These are phyloP conservation scores for Scotopteryx bipunctaria DNA, from an alignment of 2,888 invertebrate species.

Conservation along the genomic window DNA sequence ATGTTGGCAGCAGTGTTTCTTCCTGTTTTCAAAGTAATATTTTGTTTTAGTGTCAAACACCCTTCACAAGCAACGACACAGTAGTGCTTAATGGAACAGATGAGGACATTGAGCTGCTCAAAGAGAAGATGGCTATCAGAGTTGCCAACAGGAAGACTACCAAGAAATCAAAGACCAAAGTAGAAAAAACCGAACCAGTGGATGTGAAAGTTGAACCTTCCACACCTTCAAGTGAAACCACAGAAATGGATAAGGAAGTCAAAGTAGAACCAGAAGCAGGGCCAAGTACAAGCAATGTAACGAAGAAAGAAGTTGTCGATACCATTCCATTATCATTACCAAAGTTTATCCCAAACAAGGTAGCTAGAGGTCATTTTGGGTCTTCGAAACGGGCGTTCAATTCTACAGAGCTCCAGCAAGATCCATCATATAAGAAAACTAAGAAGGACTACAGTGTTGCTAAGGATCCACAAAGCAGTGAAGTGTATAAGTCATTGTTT, in stretches of 20 bases:
- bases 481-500: constrained; percentile 97
- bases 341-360: constrained; percentile 73
- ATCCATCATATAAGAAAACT: constrained; percentile 90
- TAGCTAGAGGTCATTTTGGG: constrained; percentile 71
- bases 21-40: too few relatives aligned
- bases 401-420: constrained; percentile 71
- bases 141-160: constrained; percentile 86
- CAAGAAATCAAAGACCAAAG: constrained; percentile 83
- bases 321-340: constrained; percentile 74
- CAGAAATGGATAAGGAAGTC: constrained; percentile 50
- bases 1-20: too few relatives aligned
- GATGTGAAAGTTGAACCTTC: constrained; percentile 50
- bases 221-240: constrained; percentile 39
- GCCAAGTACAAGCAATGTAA: constrained; percentile 55
- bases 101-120: constrained; percentile 88
- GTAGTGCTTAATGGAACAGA: constrained; percentile 94
- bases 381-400: constrained; percentile 66
- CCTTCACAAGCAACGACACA: constrained; percentile 90
- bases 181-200: constrained; percentile 51
- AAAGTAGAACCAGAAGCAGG: constrained; percentile 67
- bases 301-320: constrained; percentile 72
- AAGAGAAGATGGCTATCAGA: constrained; percentile 86
- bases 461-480: constrained; percentile 93
- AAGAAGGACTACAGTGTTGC: constrained; percentile 93
- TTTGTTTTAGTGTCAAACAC: constrained; percentile 87